Conservation (phyloP, 2,888 invertebrate genomes). For the Drosophila formosana region DNA sequence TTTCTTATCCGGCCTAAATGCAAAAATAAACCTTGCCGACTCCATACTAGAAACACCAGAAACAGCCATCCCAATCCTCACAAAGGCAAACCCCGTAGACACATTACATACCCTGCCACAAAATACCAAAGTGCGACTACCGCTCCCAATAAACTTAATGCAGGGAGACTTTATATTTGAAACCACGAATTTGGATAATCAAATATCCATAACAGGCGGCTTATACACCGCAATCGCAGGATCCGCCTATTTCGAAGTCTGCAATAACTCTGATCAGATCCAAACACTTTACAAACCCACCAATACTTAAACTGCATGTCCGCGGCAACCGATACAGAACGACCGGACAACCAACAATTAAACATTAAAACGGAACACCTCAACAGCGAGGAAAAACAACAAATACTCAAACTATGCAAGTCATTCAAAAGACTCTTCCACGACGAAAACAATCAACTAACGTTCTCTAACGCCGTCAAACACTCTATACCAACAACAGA, state of each 20-base stretch:
- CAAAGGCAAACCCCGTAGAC: too few species aligned
- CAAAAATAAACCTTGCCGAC: too few species aligned
- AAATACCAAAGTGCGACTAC: not conserved
- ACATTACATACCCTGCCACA: too few species aligned
- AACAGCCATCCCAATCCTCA: too few species aligned
- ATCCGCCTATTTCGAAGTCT: not conserved
- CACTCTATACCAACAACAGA: too few species aligned
- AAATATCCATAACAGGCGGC: constrained; percentile 2
- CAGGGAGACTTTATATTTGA: constrained; percentile 13
- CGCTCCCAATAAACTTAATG: not conserved
- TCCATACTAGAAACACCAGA: too few species aligned
- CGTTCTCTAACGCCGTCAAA: too few species aligned
- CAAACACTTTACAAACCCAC: not conserved
- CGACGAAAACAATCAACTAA: too few species aligned
- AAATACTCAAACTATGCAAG: too few species aligned
- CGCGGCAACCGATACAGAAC: constrained; percentile 4
- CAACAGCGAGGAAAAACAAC: too few species aligned
- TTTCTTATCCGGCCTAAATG: too few species aligned
- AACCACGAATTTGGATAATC: constrained; percentile 13
- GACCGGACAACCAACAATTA: constrained; percentile 13
- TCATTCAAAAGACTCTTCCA: too few species aligned
- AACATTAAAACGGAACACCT: constrained; percentile 14
- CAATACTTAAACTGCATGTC: constrained; percentile 15
- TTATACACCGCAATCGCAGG: not conserved
- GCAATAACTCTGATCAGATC: not conserved